Evolutionary conservation across 2,888 invertebrate species (phyloP).

Genomic region (Copidosoma aretas): DNA sequence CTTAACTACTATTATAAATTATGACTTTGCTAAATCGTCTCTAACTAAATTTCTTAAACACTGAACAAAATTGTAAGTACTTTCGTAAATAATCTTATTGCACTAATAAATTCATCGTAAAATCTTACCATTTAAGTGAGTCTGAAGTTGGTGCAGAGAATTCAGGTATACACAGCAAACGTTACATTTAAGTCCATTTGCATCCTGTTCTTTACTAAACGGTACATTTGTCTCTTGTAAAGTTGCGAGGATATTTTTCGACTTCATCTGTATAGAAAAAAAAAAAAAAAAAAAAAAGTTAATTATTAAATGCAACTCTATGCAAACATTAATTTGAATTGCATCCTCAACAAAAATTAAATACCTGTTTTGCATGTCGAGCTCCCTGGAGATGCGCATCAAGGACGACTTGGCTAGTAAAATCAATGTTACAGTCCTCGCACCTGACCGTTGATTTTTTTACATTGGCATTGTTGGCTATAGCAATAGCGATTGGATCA

Average conservation of each 20-base stretch:
- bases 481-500: constrained; percentile 64
- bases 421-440: constrained; percentile 62
- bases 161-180: constrained; percentile 64
- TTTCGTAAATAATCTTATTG: not conserved
- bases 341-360: too few relatives aligned
- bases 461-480: constrained; percentile 61
- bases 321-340: too few relatives aligned
- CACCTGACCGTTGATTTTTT: constrained; percentile 62
- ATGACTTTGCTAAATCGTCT: too few relatives aligned
- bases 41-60: constrained; percentile 5
- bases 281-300: too few relatives aligned
- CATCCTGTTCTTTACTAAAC: constrained; percentile 58
- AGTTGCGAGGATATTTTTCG: constrained; percentile 59
- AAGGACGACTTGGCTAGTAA: constrained; percentile 63
- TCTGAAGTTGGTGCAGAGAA: constrained; percentile 63
- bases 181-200: constrained; percentile 61
- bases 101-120: not conserved
- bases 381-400: constrained; percentile 63
- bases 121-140: constrained; percentile 59
- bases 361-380: constrained; percentile 59
- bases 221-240: constrained; percentile 59
- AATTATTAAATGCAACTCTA: too few relatives aligned
- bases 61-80: not conserved
- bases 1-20: too few relatives aligned
- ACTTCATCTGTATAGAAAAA: constrained; percentile 51